Conservation (phyloP, 2,888 invertebrate genomes). For the Calameuta idolon region DNA sequence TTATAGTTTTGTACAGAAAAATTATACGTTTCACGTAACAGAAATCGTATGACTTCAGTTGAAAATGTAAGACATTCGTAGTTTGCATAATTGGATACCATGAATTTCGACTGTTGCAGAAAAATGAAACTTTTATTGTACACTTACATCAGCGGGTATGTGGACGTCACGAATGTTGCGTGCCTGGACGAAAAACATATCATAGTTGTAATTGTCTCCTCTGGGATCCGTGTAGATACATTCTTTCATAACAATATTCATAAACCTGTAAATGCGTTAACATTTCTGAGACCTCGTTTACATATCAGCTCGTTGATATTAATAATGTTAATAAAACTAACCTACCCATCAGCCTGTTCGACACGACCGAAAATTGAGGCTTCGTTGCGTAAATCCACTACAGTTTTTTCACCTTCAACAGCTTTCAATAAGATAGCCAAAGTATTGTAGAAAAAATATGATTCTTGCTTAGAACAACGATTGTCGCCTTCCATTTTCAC, state of each 20-base stretch:
- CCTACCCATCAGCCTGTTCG: slow-evolving; percentile 75
- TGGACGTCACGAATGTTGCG: slow-evolving; percentile 78
- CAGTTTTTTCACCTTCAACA: slow-evolving; percentile 72
- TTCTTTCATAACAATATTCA: slow-evolving; percentile 77
- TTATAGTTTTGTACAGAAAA: background rate
- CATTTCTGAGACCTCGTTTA: background rate
- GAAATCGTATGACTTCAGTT: background rate
- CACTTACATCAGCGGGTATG: slow-evolving; percentile 67
- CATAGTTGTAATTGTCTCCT: slow-evolving; percentile 73
- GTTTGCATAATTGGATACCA: background rate
- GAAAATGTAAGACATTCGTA: background rate
- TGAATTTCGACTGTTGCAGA: slow-evolving; percentile 5
- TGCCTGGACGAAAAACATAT: slow-evolving; percentile 73
- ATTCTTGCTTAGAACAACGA: slow-evolving; percentile 44
- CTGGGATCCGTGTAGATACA: slow-evolving; percentile 74
- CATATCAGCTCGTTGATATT: background rate
- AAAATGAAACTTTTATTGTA: slow-evolving; percentile 12
- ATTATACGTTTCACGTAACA: background rate
- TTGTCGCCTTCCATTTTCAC: slow-evolving; percentile 13
- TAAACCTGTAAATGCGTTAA: slow-evolving; percentile 69
- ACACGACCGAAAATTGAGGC: slow-evolving; percentile 74
- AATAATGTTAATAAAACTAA: slow-evolving; percentile 22
- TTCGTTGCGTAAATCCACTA: slow-evolving; percentile 77
- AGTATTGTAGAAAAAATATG: slow-evolving; percentile 71
- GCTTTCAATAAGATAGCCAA: slow-evolving; percentile 74